Conservation (phyloP, 2,888 invertebrate species). For the Meloe dianella region DNA sequence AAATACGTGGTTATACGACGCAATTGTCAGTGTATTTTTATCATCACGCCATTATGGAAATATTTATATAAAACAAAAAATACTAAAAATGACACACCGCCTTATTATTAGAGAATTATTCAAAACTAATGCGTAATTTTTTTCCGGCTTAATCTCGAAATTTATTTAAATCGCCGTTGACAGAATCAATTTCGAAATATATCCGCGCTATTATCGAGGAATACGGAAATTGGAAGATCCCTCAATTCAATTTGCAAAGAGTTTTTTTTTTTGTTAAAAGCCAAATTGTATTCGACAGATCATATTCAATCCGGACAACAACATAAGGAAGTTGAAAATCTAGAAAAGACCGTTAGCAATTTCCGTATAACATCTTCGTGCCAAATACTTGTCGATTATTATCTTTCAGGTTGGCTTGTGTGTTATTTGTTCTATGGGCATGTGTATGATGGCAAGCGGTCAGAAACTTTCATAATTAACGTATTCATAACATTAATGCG, state of each 20-base stretch:
- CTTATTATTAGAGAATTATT: neutral
- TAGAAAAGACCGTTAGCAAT: neutral
- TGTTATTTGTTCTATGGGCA: neutral
- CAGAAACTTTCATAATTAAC: slow-evolving; percentile 32
- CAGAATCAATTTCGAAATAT: neutral
- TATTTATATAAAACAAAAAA: neutral
- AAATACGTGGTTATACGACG: slow-evolving; percentile 1
- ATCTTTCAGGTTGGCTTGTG: neutral
- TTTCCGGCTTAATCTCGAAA: neutral
- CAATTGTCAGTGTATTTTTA: neutral
- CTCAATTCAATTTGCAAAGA: neutral
- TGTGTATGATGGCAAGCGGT: neutral
- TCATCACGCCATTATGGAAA: neutral
- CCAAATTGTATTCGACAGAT: neutral
- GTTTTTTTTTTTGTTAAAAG: neutral
- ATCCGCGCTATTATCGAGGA: neutral
- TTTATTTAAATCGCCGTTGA: neutral
- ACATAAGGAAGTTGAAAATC: neutral
- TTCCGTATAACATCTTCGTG: neutral
- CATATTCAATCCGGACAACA: neutral
- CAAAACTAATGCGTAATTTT: neutral
- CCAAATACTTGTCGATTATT: neutral
- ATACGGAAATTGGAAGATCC: neutral
- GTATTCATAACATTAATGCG: slow-evolving; percentile 33
- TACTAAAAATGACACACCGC: neutral